Evolutionary conservation across 2,888 invertebrate genomes (phyloP).

Genomic region (Electrophaes corylata): DNA sequence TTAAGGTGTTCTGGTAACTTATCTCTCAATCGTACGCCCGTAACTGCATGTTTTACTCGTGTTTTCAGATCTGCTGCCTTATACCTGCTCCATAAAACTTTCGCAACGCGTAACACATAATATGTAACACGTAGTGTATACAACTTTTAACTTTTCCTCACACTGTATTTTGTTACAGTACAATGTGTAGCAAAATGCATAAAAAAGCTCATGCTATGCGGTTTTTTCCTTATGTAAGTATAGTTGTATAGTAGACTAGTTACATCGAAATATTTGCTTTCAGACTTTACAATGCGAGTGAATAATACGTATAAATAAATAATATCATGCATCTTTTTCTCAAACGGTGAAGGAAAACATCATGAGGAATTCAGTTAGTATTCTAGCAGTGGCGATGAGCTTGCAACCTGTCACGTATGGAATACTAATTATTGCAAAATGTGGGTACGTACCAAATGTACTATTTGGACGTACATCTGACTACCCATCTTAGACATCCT

Average conservation of each 20-base stretch:
- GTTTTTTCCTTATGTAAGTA: too few species aligned
- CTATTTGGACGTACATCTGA: too few species aligned
- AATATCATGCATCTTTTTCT: too few species aligned
- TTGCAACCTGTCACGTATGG: too few species aligned
- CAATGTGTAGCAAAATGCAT: background rate
- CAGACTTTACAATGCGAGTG: background rate
- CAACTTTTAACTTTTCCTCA: slow-evolving; percentile 18
- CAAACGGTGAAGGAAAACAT: too few species aligned
- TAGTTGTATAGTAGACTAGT: background rate
- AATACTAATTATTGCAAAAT: too few species aligned
- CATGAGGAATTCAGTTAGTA: too few species aligned
- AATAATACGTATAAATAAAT: background rate
- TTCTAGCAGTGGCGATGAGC: too few species aligned
- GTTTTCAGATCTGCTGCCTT: slow-evolving; percentile 61
- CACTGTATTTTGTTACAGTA: background rate
- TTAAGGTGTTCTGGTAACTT: slow-evolving; percentile 76
- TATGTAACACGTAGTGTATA: slow-evolving; percentile 15
- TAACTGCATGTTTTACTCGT: slow-evolving; percentile 60
- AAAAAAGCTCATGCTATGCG: background rate
- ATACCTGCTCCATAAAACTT: slow-evolving; percentile 60
- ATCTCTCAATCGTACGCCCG: slow-evolving; percentile 64
- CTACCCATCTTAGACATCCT: too few species aligned
- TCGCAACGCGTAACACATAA: slow-evolving; percentile 53
- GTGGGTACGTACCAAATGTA: too few species aligned
- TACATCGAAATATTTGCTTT: background rate